These are phyloP conservation scores for Sinella curviseta DNA, from an alignment of 1,140 invertebrate genomes.

Conservation along the genomic window DNA sequence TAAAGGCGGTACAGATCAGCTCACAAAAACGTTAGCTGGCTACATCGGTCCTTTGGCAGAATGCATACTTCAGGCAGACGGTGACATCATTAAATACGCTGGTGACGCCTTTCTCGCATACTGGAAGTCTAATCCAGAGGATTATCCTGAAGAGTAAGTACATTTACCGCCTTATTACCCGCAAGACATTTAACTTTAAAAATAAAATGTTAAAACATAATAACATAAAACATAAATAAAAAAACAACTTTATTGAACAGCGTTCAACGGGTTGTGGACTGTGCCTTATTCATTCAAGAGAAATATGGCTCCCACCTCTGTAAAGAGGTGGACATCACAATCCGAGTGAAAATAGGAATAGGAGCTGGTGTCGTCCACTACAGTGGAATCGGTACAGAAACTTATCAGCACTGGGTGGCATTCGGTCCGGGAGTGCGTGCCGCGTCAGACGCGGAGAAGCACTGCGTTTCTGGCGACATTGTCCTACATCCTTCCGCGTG, in stretches of 20 bases:
- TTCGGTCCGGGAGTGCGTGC: conserved; percentile 43
- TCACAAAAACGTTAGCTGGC: conserved; percentile 44
- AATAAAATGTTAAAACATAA: no score
- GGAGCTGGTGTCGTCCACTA: conserved; percentile 20
- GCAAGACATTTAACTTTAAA: no score
- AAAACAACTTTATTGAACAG: background rate
- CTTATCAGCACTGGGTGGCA: conserved; percentile 39
- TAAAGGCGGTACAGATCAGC: conserved; percentile 46
- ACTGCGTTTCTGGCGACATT: conserved; percentile 40
- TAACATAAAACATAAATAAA: background rate
- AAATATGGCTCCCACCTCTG: conserved; percentile 41
- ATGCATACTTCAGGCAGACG: conserved; percentile 39
- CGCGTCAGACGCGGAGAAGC: conserved; percentile 39
- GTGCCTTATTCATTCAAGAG: conserved; percentile 47
- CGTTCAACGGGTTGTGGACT: conserved; percentile 42
- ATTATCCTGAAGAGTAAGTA: conserved; percentile 11
- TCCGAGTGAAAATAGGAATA: conserved; percentile 41
- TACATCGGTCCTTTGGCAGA: conserved; percentile 45
- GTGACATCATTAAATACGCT: conserved; percentile 48
- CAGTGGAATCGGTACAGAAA: conserved; percentile 36
- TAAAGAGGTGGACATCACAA: conserved; percentile 42
- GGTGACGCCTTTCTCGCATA: conserved; percentile 48
- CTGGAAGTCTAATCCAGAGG: conserved; percentile 29
- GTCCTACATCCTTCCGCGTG: conserved; percentile 30
- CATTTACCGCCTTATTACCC: no score